Conservation (phyloP, 2,797 vertebrate species). For the Cryptoblepharus egeriae region DNA sequence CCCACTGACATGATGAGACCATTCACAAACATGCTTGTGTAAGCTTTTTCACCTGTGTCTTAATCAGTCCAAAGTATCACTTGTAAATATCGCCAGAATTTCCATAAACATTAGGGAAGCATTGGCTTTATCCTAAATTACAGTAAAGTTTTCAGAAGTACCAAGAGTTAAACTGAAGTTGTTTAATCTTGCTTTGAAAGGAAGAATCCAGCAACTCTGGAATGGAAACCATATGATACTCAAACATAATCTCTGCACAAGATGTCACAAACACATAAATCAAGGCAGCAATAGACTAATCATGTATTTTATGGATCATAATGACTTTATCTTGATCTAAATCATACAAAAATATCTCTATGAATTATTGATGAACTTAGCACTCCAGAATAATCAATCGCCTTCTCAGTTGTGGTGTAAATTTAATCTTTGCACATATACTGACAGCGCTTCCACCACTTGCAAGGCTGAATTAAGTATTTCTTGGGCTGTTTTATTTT, state of each 20-base stretch:
- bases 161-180: not conserved
- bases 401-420: slow-evolving; percentile 63
- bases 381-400: slow-evolving; percentile 71
- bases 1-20: not conserved
- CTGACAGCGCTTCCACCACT: too few relatives aligned
- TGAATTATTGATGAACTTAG: slow-evolving; percentile 68
- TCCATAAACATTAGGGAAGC: not conserved
- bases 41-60: not conserved
- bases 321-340: slow-evolving; percentile 69
- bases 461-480: not conserved
- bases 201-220: not conserved
- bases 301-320: slow-evolving; percentile 60
- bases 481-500: not conserved
- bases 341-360: slow-evolving; percentile 59
- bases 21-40: not conserved
- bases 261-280: slow-evolving; percentile 58
- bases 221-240: not conserved
- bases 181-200: not conserved
- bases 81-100: not conserved
- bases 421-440: slow-evolving; percentile 61
- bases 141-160: not conserved
- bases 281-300: slow-evolving; percentile 63
- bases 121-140: not conserved
- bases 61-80: not conserved
- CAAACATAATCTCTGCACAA: slow-evolving; percentile 28